phyloP scores from a whole-genome alignment of 2,797 vertebrate genomes.

The Nyctalus aviator region DNA sequence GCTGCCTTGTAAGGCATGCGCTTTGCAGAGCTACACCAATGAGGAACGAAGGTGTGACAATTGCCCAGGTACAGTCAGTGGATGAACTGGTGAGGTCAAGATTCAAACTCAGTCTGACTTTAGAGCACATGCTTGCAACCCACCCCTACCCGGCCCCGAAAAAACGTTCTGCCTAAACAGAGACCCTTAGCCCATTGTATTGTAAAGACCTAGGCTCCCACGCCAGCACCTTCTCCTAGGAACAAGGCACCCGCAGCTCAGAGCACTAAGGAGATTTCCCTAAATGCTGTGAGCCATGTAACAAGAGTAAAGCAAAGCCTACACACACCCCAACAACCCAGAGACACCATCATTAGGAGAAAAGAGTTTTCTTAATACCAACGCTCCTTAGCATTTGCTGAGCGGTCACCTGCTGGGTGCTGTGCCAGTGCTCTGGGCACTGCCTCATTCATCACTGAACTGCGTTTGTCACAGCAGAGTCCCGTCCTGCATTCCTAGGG shows the following conservation, averaged over 20 bases:
- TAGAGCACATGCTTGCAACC: background rate
- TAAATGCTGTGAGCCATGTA: background rate
- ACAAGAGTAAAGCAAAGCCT: background rate
- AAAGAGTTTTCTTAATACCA: background rate
- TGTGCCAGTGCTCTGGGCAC: background rate
- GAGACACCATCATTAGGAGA: background rate
- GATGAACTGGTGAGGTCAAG: background rate
- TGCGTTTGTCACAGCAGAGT: background rate
- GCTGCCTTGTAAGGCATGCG: background rate
- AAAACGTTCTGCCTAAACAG: background rate
- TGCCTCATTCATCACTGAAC: background rate
- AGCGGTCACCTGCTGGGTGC: background rate
- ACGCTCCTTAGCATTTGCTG: too few relatives aligned
- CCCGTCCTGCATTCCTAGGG: background rate
- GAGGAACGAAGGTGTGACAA: background rate
- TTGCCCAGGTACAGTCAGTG: background rate
- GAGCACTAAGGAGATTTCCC: background rate
- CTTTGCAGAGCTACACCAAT: background rate
- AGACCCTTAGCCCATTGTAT: background rate
- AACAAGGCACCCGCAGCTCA: background rate
- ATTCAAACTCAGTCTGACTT: background rate
- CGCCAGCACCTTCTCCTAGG: background rate
- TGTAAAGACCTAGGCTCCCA: background rate
- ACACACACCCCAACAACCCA: background rate
- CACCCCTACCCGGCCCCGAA: background rate